Percentiles rank a stretch among this genome's conserved stretches.
Evolutionary conservation across 2,113 vertebrate genomes (phyloP).

Genomic region (Puntigrus tetrazona): DNA sequence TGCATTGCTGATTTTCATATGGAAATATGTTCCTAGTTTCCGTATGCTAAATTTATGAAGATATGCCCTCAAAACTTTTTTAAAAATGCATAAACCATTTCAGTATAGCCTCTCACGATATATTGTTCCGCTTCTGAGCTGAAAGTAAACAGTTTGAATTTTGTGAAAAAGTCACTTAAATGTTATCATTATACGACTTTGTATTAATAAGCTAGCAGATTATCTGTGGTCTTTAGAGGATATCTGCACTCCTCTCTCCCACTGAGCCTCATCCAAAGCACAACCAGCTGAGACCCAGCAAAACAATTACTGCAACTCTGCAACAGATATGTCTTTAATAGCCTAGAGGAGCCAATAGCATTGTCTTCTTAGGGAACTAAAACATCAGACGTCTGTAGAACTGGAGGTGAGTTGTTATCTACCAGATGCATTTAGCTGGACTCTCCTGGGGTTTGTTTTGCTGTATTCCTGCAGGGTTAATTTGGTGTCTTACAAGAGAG

Average conservation of each 20-base stretch:
- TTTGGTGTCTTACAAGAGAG: background rate
- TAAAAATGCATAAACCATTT: background rate
- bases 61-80: background rate
- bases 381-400: constrained; percentile 10
- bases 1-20: background rate
- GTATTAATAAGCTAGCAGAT: constrained; percentile 46
- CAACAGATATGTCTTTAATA: constrained; percentile 22
- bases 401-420: background rate
- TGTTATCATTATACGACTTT: constrained; percentile 3
- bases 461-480: constrained; percentile 24
- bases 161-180: background rate
- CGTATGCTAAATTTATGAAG: background rate
- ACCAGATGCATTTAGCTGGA: constrained; percentile 21
- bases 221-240: constrained; percentile 54
- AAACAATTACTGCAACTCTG: constrained; percentile 58
- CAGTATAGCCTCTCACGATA: background rate
- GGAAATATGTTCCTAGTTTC: background rate
- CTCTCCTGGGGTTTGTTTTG: constrained; percentile 22
- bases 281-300: constrained; percentile 78
- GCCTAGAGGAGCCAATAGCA: background rate
- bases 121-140: background rate
- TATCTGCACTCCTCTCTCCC: constrained; percentile 61
- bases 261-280: constrained; percentile 66
- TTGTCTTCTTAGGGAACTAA: constrained; percentile 17
- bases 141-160: background rate